A percentile compares a stretch with the other conserved stretches of the same genome.
These are phyloP conservation scores for Potamarius usumacintae DNA, from an alignment of 2,113 vertebrate species.

Conservation along the genomic window DNA sequence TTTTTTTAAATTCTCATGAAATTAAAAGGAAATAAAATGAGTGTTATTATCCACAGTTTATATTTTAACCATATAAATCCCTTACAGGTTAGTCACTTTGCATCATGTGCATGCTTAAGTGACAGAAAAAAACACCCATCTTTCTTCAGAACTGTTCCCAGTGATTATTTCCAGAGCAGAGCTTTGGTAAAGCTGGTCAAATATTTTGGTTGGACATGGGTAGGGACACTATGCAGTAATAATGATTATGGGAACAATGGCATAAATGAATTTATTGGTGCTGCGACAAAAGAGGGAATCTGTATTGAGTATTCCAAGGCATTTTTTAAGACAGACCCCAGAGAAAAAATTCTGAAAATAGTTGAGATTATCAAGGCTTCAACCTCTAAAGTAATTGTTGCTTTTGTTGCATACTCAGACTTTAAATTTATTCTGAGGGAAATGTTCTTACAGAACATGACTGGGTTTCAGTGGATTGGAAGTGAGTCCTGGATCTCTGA, in stretches of 20 bases:
- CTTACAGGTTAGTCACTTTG: conserved; percentile 75
- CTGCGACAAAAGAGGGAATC: conserved; percentile 68
- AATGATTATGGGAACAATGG: conserved; percentile 68
- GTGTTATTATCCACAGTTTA: neutral
- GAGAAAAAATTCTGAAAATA: too few relatives aligned
- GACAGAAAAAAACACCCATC: conserved; percentile 63
- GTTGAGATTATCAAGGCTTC: too few relatives aligned
- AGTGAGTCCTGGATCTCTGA: conserved; percentile 61
- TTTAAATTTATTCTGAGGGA: conserved; percentile 56
- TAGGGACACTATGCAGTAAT: conserved; percentile 70
- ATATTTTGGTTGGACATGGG: conserved; percentile 76
- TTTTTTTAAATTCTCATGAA: neutral
- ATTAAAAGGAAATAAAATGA: neutral
- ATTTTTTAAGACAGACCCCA: too few relatives aligned
- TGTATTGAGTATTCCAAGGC: conserved; percentile 71
- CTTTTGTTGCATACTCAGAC: conserved; percentile 66
- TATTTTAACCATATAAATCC: neutral
- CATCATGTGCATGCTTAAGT: conserved; percentile 75
- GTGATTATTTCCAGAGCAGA: conserved; percentile 75
- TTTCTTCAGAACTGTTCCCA: conserved; percentile 69
- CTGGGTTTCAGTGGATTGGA: conserved; percentile 9
- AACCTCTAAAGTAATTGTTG: conserved; percentile 66
- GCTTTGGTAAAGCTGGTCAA: conserved; percentile 72
- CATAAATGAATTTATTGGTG: conserved; percentile 65
- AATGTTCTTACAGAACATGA: conserved; percentile 44